Evolutionary conservation across 2,888 invertebrate genomes (phyloP).

Genomic region (Anoncus sp.): DNA sequence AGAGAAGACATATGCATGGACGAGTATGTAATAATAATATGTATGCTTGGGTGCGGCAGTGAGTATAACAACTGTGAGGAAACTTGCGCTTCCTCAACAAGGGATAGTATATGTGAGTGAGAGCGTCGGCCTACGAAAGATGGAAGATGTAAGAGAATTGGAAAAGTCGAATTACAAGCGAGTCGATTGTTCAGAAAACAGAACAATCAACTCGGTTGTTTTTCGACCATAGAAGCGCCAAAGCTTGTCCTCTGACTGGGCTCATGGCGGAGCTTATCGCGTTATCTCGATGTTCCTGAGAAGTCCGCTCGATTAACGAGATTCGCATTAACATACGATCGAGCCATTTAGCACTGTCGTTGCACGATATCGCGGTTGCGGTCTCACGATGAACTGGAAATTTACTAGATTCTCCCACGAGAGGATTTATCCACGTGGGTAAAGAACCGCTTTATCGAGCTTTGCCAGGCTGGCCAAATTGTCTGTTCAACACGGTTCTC

Average conservation of each 20-base stretch:
- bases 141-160: constrained; percentile 74
- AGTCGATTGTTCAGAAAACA: constrained; percentile 80
- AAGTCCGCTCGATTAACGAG: constrained; percentile 60
- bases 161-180: constrained; percentile 68
- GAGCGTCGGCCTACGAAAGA: constrained; percentile 70
- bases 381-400: constrained; percentile 70
- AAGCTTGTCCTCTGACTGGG: constrained; percentile 76
- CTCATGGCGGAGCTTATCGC: constrained; percentile 68
- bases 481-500: constrained; percentile 47
- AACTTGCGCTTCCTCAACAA: constrained; percentile 65
- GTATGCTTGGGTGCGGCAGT: constrained; percentile 82
- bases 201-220: constrained; percentile 76
- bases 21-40: constrained; percentile 81
- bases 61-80: constrained; percentile 82
- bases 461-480: constrained; percentile 52
- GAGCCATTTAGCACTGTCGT: constrained; percentile 55
- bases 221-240: constrained; percentile 73
- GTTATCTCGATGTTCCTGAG: constrained; percentile 27
- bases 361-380: constrained; percentile 62
- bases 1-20: constrained; percentile 77
- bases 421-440: constrained; percentile 59
- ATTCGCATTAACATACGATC: constrained; percentile 59
- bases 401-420: constrained; percentile 75
- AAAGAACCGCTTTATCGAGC: constrained; percentile 70
- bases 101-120: constrained; percentile 71